Base-by-base conservation (phyloP, 1,140 invertebrate species). In the Muscidifurax raptorellus region DNA sequence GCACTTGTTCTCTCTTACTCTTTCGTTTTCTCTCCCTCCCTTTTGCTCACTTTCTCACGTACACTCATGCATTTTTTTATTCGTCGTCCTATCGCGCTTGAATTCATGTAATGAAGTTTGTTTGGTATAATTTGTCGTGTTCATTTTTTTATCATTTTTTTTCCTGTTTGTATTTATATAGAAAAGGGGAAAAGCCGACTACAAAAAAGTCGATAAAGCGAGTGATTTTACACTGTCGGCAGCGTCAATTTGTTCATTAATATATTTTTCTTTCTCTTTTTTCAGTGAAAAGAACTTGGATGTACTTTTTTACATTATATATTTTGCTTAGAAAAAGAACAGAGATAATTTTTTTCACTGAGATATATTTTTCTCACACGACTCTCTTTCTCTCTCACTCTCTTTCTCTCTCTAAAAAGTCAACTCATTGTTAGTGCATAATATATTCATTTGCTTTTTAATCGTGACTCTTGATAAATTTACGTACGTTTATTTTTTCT, bases 401-500 rank as follows among this genome's bases (percentile, higher is more conserved):
- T n/a, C n/a, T n/a, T n/a, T n/a, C n/a, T n/a, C n/a, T 7, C 18
- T 86, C 86, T 88, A 87, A 80, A 86, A 88, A 87, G 84, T 86
- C 74, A 86, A 67, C 64, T 81, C 40, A 77, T 81, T 59, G 12
- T 78, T 75, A 75, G 32, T 75, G 28, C 84, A 84, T 80, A 82
- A 32, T 85, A 84, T 86, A 86, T 76, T 83, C 87, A 88, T 75
- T 87, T 85, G 71, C 82, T 67, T 88, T 88, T 59, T 85, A 85
- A 86, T 82, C 82, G 76, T 72, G 27, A 86, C 83, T 86, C 84
- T 79, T 82, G 66, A 86, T 86, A 86, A 86, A 59, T 74, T 86
- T 27, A 81, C 64, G 66, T 76, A 71, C 28, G 27, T 83, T 86
- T 79, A 47, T 27, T 67, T 80, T 64, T 81, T 72, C 15, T 78